These are phyloP conservation scores for Bombus waltoni DNA, from an alignment of 1,140 invertebrate genomes.

Conservation along the genomic window DNA sequence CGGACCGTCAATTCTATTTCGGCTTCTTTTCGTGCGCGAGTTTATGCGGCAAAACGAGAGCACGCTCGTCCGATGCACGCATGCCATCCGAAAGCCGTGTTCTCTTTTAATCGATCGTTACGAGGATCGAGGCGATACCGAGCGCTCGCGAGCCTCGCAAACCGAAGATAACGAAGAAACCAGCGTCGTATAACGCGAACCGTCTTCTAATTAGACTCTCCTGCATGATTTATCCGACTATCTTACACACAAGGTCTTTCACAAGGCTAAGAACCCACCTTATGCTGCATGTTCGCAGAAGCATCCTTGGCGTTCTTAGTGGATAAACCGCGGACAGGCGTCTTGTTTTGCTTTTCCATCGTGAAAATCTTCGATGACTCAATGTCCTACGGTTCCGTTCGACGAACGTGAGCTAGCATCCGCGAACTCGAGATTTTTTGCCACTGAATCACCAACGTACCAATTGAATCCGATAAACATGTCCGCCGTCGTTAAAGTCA, in stretches of 20 bases:
- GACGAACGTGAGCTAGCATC: not conserved
- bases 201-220: not conserved
- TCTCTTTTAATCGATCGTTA: not conserved
- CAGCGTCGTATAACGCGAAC: not conserved
- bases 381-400: not conserved
- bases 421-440: too few species aligned
- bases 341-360: not conserved
- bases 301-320: not conserved
- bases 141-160: not conserved
- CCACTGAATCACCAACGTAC: not conserved
- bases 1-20: constrained; percentile 73
- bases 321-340: too few species aligned
- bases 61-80: not conserved
- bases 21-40: constrained; percentile 50
- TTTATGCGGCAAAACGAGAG: constrained; percentile 33
- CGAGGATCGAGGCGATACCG: not conserved
- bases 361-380: not conserved
- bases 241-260: not conserved
- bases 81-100: not conserved
- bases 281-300: not conserved
- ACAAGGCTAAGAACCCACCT: constrained; percentile 5
- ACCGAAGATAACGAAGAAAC: not conserved
- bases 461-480: not conserved
- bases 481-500: not conserved
- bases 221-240: not conserved